phyloP scores from a whole-genome alignment of 2,797 vertebrate species.

The Ciconia nigra region DNA sequence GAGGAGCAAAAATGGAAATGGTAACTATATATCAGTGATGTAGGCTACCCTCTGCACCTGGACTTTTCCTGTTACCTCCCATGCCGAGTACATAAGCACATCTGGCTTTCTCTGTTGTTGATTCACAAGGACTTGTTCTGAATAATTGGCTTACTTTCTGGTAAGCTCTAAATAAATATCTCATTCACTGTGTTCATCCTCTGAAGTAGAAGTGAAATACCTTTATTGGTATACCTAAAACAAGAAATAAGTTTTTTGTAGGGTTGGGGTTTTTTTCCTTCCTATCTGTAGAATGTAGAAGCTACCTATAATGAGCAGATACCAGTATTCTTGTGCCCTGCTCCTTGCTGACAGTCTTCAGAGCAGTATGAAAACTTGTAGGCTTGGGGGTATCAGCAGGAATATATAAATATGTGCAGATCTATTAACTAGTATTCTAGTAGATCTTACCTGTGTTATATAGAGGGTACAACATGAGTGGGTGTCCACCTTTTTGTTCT shows the following conservation, averaged over 20 bases:
- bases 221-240: background rate
- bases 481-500: background rate
- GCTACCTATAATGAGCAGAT: background rate
- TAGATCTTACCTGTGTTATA: background rate
- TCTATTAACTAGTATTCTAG: background rate
- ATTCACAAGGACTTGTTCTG: slow-evolving; percentile 26
- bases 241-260: background rate
- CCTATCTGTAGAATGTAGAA: background rate
- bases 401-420: background rate
- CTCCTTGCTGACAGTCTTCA: background rate
- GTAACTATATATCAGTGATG: slow-evolving; percentile 69
- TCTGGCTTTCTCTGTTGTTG: background rate
- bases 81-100: background rate
- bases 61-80: background rate
- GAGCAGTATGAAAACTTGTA: background rate
- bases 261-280: background rate
- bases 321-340: background rate
- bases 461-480: background rate
- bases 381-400: background rate
- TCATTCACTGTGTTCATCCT: background rate
- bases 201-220: background rate
- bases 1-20: slow-evolving; percentile 98
- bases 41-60: background rate
- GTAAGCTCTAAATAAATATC: slow-evolving; percentile 29
- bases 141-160: slow-evolving; percentile 28